Evolutionary conservation across 1,140 invertebrate species (phyloP).

Genomic region (Apolygus lucorum): DNA sequence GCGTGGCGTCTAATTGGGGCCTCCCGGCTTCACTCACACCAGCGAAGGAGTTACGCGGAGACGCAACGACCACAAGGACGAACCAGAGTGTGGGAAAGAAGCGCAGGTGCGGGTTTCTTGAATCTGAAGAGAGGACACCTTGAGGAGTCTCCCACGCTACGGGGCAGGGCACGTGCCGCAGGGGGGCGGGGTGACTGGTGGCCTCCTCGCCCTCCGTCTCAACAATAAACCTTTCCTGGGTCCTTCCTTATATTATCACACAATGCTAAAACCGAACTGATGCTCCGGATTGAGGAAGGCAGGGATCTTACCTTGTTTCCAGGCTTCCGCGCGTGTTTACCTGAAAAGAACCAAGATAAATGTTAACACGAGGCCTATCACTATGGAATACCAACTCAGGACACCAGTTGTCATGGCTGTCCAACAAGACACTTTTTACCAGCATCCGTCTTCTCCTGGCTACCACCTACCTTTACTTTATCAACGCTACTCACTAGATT

Average conservation of each 20-base stretch:
- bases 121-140: slow-evolving; percentile 16
- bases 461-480: no score
- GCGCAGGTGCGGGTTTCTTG: slow-evolving; percentile 14
- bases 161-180: slow-evolving; percentile 9
- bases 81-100: not conserved
- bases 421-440: no score
- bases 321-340: no score
- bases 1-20: slow-evolving; percentile 12
- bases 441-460: no score
- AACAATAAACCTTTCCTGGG: not conserved
- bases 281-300: no score
- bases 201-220: not conserved
- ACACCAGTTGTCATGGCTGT: no score
- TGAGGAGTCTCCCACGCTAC: slow-evolving; percentile 9
- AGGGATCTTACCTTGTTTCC: no score
- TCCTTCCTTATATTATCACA: not conserved
- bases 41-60: not conserved
- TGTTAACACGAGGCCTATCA: no score
- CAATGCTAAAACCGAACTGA: not conserved
- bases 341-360: no score
- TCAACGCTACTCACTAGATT: no score
- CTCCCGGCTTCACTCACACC: slow-evolving; percentile 1
- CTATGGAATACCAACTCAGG: no score
- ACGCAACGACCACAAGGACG: not conserved
- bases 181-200: not conserved